Evolutionary conservation across 2,113 vertebrate genomes (phyloP), one percentile per base, ranked within the genome.

Genomic region (Bagarius yarrelli): DNA sequence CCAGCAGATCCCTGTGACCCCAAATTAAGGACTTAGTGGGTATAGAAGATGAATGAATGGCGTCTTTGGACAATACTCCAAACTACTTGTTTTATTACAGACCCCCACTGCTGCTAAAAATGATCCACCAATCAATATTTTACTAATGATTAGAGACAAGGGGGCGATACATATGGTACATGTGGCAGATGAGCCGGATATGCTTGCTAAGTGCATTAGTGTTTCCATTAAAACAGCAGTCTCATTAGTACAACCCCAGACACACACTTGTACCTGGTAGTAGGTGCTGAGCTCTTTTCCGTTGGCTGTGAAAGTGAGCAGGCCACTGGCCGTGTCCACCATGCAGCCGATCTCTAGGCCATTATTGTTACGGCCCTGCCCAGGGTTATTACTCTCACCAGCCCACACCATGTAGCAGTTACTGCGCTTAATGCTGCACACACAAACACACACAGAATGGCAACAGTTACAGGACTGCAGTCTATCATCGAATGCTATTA

Each of bases 361-460:
- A 0, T 94, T 97, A 84, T 95, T 98, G 88, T 94, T 97, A 30
- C 97, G 95, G 19, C 96, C 94, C 89, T 97, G 96, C 14, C 95
- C 94, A 0, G 97, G 96, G 89, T 93, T 97, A 90, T 93, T 94
- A 91, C 91, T 96, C 88, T 99, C 97, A 83, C 96, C 97, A 2
- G 96, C 97, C 90, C 97, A 98, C 83, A 99, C 95, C 96, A 99
- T 98, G 86, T 96, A 98, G 90, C 97, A 98, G 92, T 97, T 99
- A 93, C 97, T 98, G 85, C 97, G 96, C 90, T 98, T 98, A 88
- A 98, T 96, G 90, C 85, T 86, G 70, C 8, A 25, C 25, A 63
- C 27, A 80, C 66, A 55, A 19, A 83, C 53, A 80, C 15, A 79
- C 70, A 78, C 40, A 74, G 34, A 40, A 19, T 34, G 23, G 8